These are phyloP conservation scores for Lasioglossum morio DNA, from an alignment of 2,888 invertebrate genomes.

Conservation along the genomic window DNA sequence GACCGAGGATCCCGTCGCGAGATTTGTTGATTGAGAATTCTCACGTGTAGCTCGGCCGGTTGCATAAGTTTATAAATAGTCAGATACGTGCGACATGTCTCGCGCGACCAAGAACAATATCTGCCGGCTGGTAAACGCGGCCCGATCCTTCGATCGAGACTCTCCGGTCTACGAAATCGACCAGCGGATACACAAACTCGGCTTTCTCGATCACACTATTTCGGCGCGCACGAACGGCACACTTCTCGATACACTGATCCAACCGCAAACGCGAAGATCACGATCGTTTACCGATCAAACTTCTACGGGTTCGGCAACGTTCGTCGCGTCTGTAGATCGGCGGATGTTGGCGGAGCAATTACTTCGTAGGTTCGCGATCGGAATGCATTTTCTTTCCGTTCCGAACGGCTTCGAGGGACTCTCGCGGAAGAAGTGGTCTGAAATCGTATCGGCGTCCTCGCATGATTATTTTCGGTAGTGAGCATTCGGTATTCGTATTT, in stretches of 20 bases:
- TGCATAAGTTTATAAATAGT: slow-evolving; percentile 4
- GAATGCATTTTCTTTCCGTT: slow-evolving; percentile 58
- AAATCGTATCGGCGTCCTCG: slow-evolving; percentile 59
- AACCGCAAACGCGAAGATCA: neutral
- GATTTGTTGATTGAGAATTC: neutral
- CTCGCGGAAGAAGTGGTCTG: slow-evolving; percentile 48
- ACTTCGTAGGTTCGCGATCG: slow-evolving; percentile 17
- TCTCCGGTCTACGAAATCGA: neutral
- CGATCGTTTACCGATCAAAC: neutral
- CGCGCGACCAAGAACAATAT: neutral
- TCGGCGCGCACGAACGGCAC: neutral
- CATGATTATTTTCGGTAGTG: slow-evolving; percentile 74
- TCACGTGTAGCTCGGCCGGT: neutral
- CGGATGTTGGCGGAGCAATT: neutral
- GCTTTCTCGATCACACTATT: neutral
- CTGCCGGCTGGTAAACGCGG: neutral
- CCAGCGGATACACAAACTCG: neutral
- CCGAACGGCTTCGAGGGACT: slow-evolving; percentile 28
- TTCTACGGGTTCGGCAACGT: neutral
- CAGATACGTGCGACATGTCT: neutral
- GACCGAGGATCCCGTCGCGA: neutral
- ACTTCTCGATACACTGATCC: neutral
- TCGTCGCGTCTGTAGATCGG: too few species aligned
- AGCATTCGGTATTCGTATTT: slow-evolving; percentile 73
- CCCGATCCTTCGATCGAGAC: neutral